Percentiles rank a stretch among this genome's conserved stretches.
phyloP scores from a whole-genome alignment of 1,140 invertebrate genomes.

The Parasteatoda tepidariorum region DNA sequence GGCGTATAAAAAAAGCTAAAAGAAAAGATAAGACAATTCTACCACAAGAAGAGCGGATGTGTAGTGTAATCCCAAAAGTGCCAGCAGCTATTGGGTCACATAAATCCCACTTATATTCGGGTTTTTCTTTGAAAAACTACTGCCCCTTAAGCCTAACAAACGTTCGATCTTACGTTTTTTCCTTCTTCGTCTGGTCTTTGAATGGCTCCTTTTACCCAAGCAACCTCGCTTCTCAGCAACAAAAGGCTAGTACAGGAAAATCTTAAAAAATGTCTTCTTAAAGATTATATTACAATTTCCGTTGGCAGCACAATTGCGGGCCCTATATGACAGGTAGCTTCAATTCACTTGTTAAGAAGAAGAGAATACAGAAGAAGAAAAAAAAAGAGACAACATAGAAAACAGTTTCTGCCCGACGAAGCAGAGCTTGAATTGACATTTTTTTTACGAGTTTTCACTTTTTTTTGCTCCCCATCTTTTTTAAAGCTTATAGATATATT shows the following conservation, averaged over 20 bases:
- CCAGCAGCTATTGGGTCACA: constrained; percentile 24
- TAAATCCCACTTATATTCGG: constrained; percentile 52
- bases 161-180: constrained; percentile 5
- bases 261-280: constrained; percentile 1
- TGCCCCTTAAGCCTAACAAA: constrained; percentile 41
- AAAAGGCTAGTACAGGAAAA: constrained; percentile 8
- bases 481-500: neutral
- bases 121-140: constrained; percentile 21
- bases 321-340: constrained; percentile 29
- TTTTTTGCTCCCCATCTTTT: neutral
- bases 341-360: constrained; percentile 5
- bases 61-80: neutral
- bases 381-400: constrained; percentile 5
- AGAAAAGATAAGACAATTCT: constrained; percentile 15
- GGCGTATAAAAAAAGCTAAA: neutral
- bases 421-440: constrained; percentile 26
- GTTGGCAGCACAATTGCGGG: constrained; percentile 28
- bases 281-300: constrained; percentile 58
- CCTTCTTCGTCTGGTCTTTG: neutral
- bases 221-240: constrained; percentile 1
- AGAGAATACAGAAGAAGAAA: neutral
- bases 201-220: neutral
- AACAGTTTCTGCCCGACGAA: constrained; percentile 13
- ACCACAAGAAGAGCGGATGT: neutral
- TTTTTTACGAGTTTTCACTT: constrained; percentile 4